phyloP scores from a whole-genome alignment of 2,888 invertebrate genomes.

The Eupithecia inturbata region DNA sequence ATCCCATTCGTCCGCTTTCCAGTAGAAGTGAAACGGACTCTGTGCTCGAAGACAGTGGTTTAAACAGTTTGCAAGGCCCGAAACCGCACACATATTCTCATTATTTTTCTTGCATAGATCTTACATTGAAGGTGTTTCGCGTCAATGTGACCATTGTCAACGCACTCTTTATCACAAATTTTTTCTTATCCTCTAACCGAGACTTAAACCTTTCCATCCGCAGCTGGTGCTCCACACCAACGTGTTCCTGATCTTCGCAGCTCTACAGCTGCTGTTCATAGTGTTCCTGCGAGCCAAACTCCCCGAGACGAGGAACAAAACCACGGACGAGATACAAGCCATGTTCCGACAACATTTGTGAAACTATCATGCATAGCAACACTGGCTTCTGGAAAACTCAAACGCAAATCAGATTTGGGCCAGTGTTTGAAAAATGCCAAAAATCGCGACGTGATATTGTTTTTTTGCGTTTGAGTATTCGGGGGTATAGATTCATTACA shows the following conservation, averaged over 20 bases:
- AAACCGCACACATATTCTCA: too few species aligned
- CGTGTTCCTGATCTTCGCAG: constrained; percentile 87
- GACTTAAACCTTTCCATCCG: too few species aligned
- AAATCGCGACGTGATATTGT: background rate
- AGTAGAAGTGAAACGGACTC: background rate
- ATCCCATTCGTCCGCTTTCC: background rate
- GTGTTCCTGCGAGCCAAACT: constrained; percentile 93
- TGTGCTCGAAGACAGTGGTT: too few species aligned
- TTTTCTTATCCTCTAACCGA: too few species aligned
- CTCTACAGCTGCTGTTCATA: constrained; percentile 87
- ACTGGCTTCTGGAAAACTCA: background rate
- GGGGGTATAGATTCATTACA: background rate
- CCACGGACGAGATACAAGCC: constrained; percentile 92
- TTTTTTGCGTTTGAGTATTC: background rate
- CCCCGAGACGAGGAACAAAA: constrained; percentile 95
- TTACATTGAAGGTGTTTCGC: too few species aligned
- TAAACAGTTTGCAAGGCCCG: too few species aligned
- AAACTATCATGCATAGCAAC: background rate
- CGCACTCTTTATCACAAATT: too few species aligned
- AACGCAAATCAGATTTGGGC: background rate
- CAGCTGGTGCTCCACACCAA: constrained; percentile 7
- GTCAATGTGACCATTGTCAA: too few species aligned
- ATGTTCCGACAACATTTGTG: constrained; percentile 88
- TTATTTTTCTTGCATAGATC: too few species aligned
- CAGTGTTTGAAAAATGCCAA: background rate